A percentile compares a stretch with the other conserved stretches of the same genome.
Evolutionary conservation across 2,797 vertebrate species (phyloP).

Genomic region (Cossypha dichroa): DNA sequence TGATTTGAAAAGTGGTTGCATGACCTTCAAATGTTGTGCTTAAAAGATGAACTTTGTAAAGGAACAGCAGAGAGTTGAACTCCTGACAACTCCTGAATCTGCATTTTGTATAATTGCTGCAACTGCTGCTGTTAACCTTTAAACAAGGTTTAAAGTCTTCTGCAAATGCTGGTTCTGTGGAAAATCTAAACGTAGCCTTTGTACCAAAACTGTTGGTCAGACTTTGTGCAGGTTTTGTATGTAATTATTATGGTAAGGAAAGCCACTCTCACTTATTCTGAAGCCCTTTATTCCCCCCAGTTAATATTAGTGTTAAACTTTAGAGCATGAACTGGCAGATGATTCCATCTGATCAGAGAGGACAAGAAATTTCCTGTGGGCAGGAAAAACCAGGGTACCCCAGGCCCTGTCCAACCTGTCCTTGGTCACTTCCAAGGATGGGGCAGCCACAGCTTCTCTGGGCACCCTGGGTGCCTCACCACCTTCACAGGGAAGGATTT

Average conservation of each 20-base stretch:
- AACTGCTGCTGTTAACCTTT: constrained; percentile 47
- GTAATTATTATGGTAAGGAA: not conserved
- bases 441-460: not conserved
- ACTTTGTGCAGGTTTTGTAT: not conserved
- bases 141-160: constrained; percentile 61
- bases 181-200: constrained; percentile 16
- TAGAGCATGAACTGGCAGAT: not conserved
- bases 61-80: not conserved
- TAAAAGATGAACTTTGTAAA: not conserved
- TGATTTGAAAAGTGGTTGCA: not conserved
- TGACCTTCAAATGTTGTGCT: not conserved
- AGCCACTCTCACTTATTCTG: not conserved
- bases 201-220: not conserved
- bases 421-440: not conserved
- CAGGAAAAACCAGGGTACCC: not conserved
- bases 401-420: fast-evolving
- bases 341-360: not conserved
- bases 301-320: not conserved
- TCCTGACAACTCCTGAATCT: constrained; percentile 19
- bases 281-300: not conserved
- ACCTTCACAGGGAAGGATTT: not conserved
- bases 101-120: constrained; percentile 28
- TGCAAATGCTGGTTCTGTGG: not conserved
- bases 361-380: not conserved
- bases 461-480: not conserved